Evolutionary conservation across 2,797 vertebrate species (phyloP), one percentile per base, ranked within the genome.

Genomic region (Picus viridis): DNA sequence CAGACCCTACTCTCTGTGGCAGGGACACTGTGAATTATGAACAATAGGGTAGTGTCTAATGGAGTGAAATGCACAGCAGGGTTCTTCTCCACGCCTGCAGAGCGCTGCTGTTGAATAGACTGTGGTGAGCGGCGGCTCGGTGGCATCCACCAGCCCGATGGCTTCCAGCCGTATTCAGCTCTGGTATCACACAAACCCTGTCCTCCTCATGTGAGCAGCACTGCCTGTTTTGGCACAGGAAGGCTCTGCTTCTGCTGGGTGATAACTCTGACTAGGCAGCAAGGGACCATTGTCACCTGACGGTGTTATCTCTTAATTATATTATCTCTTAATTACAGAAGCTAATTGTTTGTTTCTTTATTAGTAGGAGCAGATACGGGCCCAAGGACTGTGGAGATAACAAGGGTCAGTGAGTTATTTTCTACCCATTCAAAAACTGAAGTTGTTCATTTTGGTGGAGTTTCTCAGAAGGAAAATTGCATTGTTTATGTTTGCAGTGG

Each of bases 341-440:
- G 88, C 92, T 96, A 94, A 96, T 93, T 93, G 58, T 93, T 89
- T 95, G 88, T 85, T 94, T 96, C 92, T 86, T 90, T 97, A 92
- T 94, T 95, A 81, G 32, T 30, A 98, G 98, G 96, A 58, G 84
- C 77, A 27, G 98, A 99, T 72, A 90, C 47, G 53, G 97, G 97
- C 61, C 81, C 98, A 12, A 98, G 99, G 67, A 98, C 98, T 4
- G 98, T 99, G 96, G 98, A 99, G 86, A 98, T 99, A 95, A 98
- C 89, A 9, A 97, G 99, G 97, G 99, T 99, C 97, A 98, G 97
- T 97, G 84, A 79, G 20, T 96, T 91, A 47, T 93, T 95, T 93
- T 51, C 78, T 58, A 11, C 10, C 75, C 39, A 23, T 92, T 93
- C 71, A 75, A 32, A 91, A 73, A 6, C 32, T 29, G 68, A 34